Evolutionary conservation across 2,888 invertebrate genomes (phyloP).

Genomic region (Drosophila putrida): DNA sequence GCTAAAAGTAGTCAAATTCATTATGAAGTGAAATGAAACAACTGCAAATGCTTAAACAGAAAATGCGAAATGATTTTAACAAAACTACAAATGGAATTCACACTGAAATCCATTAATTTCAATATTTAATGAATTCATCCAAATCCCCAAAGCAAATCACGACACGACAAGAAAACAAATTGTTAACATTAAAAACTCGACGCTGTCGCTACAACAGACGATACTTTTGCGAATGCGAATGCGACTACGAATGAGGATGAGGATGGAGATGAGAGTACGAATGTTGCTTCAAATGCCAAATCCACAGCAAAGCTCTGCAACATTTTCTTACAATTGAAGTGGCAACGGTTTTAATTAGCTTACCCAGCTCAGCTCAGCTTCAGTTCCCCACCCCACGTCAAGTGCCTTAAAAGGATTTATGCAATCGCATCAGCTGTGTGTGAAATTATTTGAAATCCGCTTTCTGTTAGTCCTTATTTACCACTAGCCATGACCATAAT

Average conservation of each 20-base stretch:
- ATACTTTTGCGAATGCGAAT: conserved; percentile 10
- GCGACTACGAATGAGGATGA: conserved; percentile 22
- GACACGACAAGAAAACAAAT: conserved; percentile 61
- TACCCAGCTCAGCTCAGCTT: conserved; percentile 35
- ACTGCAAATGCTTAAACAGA: not conserved
- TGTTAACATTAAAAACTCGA: conserved; percentile 60
- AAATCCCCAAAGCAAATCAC: conserved; percentile 45
- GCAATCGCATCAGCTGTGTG: conserved; percentile 68
- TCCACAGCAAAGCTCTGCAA: conserved; percentile 59
- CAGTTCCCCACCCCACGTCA: not conserved
- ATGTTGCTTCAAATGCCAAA: conserved; percentile 34
- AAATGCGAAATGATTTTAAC: not conserved
- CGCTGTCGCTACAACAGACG: conserved; percentile 24
- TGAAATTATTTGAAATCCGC: conserved; percentile 54
- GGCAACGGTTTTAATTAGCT: conserved; percentile 68
- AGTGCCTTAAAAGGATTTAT: conserved; percentile 58
- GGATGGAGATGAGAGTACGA: not conserved
- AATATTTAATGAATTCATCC: conserved; percentile 61
- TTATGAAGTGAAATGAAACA: not conserved
- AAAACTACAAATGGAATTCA: conserved; percentile 26
- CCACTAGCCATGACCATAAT: conserved; percentile 45
- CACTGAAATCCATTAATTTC: conserved; percentile 51
- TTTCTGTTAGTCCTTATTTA: conserved; percentile 32
- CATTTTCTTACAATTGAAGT: conserved; percentile 69
- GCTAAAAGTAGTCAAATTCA: not conserved